Evolutionary conservation across 2,797 vertebrate genomes (phyloP).

Genomic region (Tenualosa ilisha): DNA sequence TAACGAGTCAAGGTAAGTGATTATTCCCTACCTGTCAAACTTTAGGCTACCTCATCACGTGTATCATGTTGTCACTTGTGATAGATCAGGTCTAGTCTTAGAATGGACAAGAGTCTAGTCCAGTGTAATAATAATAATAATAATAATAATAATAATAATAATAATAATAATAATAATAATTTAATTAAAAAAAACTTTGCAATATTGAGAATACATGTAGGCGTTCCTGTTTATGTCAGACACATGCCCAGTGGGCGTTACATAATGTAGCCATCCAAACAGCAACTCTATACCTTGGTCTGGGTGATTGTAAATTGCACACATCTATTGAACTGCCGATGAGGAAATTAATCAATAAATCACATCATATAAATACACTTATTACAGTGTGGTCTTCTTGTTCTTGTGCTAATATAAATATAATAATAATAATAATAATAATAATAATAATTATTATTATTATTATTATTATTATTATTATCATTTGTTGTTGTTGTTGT

Average conservation of each 20-base stretch:
- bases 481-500: background rate
- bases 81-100: background rate
- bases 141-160: too few relatives aligned
- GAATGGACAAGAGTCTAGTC: background rate
- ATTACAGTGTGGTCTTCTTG: too few relatives aligned
- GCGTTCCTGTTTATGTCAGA: background rate
- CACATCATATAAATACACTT: too few relatives aligned
- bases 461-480: too few relatives aligned
- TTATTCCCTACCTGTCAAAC: background rate
- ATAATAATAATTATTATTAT: too few relatives aligned
- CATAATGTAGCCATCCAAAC: constrained; percentile 4
- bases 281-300: background rate
- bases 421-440: too few relatives aligned
- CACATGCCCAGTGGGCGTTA: background rate
- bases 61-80: background rate
- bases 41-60: background rate
- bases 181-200: background rate
- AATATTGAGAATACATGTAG: background rate
- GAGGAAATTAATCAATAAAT: too few relatives aligned
- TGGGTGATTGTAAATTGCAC: background rate
- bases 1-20: constrained; percentile 94
- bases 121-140: too few relatives aligned
- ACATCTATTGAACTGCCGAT: too few relatives aligned
- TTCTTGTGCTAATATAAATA: too few relatives aligned
- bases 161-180: too few relatives aligned